Conservation (phyloP, 1,140 invertebrate genomes). For the Zaprionus nigranus region DNA sequence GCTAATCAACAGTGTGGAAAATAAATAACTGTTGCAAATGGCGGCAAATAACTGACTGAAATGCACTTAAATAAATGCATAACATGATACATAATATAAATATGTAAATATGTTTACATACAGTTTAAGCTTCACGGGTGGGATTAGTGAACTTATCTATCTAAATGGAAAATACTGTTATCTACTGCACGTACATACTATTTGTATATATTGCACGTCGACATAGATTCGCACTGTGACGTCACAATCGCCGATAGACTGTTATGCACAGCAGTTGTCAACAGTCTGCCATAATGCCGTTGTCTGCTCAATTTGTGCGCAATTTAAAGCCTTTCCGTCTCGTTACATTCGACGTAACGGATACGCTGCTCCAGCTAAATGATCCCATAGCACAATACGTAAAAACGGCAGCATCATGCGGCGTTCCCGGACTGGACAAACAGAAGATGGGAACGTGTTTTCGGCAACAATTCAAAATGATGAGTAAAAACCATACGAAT, state of each 20-base stretch:
- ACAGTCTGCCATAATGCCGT: slow-evolving; percentile 55
- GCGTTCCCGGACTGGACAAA: slow-evolving; percentile 86
- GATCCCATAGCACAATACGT: slow-evolving; percentile 90
- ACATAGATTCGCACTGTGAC: not conserved
- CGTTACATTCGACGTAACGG: slow-evolving; percentile 95
- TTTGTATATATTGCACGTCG: not conserved
- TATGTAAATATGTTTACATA: not conserved
- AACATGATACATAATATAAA: not conserved
- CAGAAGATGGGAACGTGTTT: slow-evolving; percentile 85
- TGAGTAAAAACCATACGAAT: slow-evolving; percentile 64
- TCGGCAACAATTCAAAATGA: slow-evolving; percentile 61
- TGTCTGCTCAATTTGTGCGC: slow-evolving; percentile 59
- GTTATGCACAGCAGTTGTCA: not conserved
- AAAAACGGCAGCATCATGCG: slow-evolving; percentile 88
- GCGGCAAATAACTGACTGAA: not conserved
- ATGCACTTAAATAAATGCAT: not conserved
- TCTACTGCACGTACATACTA: not conserved
- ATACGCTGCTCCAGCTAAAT: slow-evolving; percentile 90
- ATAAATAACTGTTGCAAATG: not conserved
- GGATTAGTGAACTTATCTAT: not conserved
- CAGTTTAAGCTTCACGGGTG: not conserved
- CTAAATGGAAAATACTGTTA: not conserved
- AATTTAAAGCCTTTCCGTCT: slow-evolving; percentile 85
- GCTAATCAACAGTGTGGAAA: not conserved
- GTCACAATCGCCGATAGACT: not conserved